Evolutionary conservation across 1,140 invertebrate species (phyloP).

Genomic region (Uloborus diversus): DNA sequence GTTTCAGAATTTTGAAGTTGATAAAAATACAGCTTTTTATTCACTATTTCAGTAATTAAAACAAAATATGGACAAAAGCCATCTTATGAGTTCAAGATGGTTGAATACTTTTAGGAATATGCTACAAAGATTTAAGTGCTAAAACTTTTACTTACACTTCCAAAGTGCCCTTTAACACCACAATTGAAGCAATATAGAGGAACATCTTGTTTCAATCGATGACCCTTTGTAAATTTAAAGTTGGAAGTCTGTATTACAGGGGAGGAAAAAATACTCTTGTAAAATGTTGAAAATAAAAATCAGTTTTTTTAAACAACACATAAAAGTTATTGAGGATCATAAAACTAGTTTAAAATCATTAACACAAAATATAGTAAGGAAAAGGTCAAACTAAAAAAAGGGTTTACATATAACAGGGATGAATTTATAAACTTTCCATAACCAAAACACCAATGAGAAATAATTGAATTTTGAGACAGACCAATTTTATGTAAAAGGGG

Average conservation of each 20-base stretch:
- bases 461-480: too few relatives aligned
- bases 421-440: background rate
- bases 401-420: background rate
- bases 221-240: background rate
- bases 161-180: conserved; percentile 35
- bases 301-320: background rate
- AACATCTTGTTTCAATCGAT: background rate
- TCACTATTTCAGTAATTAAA: too few relatives aligned
- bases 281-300: background rate
- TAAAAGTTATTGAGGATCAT: background rate
- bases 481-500: too few relatives aligned
- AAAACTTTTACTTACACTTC: conserved; percentile 32
- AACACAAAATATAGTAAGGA: background rate
- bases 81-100: too few relatives aligned
- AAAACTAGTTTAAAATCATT: background rate
- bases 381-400: background rate
- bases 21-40: too few relatives aligned
- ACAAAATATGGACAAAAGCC: too few relatives aligned
- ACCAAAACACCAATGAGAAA: background rate
- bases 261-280: too few relatives aligned
- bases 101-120: too few relatives aligned
- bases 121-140: too few relatives aligned
- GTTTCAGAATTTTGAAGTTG: too few relatives aligned
- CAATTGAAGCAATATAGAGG: conserved; percentile 45
- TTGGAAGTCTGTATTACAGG: background rate